Evolutionary conservation across 2,113 vertebrate species (phyloP), one percentile per base, ranked within the genome.

Genomic region (Catagonus wagneri): DNA sequence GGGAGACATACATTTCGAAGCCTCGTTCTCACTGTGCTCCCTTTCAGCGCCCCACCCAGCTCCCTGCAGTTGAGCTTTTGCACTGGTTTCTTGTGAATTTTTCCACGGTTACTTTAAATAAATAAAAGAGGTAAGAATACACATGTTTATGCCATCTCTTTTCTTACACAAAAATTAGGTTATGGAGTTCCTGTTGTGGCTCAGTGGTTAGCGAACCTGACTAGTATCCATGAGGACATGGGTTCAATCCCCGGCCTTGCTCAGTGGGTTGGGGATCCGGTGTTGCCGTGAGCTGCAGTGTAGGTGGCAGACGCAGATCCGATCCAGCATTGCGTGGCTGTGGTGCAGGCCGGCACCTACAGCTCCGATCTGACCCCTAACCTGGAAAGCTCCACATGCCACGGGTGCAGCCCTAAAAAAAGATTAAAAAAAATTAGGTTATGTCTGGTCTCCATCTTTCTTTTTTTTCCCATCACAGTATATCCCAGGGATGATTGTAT

Each of bases 401-500:
- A 44, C 44, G 8, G 44, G 8, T 44, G 44, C 44, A 44, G 44
- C 5, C 44, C 44, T 44, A 44, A 44, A 44, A 44, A 44, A 44
- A 44, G 8, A 44, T 44, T 44, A 44, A 44, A 44, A 44, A 44
- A 44, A 44, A 44, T 75, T 84, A 44, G 36, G n/a, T 52, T 92
- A 75, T 7, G 68, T 19, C 25, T 1, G 75, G 34, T 44, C 36
- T 91, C 52, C 22, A 54, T 89, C 44, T 63, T 90, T 71, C 71
- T 84, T 89, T 83, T 32, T 63, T 27, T 14, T n/a, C n/a, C 0
- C 15, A 83, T 94, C 9, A 66, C 2, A 65, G 11, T 90, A 72
- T 89, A 90, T 54, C n/a, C 61, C 71, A 96, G 75, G 90, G 32
- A 50, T 80, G 61, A 89, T 81, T 76, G 44, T 90, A 20, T 58